A percentile compares a stretch with the other conserved stretches of the same genome.
phyloP scores from a whole-genome alignment of 2,888 invertebrate genomes.

The Nemurella pictetii region DNA sequence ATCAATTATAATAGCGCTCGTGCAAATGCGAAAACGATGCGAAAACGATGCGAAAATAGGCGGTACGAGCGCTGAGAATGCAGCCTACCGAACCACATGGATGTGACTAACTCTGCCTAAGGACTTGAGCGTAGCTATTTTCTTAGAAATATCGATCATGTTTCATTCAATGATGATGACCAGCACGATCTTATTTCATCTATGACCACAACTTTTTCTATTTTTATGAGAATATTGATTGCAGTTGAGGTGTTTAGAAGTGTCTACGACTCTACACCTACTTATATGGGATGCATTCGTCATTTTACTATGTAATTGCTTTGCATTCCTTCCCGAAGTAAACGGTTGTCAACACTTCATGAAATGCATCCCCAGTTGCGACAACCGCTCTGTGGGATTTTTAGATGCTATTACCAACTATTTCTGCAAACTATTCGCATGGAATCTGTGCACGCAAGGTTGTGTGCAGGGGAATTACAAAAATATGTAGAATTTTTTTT shows the following conservation, averaged over 20 bases:
- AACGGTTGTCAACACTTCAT: no score
- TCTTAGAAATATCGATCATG: neutral
- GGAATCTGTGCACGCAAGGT: no score
- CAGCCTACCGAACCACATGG: neutral
- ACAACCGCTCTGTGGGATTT: no score
- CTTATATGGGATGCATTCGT: no score
- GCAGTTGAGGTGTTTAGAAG: neutral
- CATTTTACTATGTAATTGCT: no score
- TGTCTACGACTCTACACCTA: no score
- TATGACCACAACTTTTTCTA: neutral
- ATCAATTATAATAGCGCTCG: neutral
- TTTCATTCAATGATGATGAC: neutral
- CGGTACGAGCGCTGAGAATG: neutral
- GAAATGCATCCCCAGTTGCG: no score
- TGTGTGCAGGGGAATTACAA: no score
- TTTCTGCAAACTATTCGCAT: no score
- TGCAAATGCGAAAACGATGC: neutral
- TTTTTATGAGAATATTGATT: neutral
- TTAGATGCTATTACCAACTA: no score
- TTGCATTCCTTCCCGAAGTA: no score
- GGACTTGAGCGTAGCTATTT: neutral
- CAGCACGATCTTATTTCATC: neutral
- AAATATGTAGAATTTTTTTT: no score
- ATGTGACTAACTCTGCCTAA: neutral
- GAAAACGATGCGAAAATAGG: neutral